Evolutionary conservation across 2,113 vertebrate species (phyloP).

Genomic region (Boulengeromyrus knoepffleri): DNA sequence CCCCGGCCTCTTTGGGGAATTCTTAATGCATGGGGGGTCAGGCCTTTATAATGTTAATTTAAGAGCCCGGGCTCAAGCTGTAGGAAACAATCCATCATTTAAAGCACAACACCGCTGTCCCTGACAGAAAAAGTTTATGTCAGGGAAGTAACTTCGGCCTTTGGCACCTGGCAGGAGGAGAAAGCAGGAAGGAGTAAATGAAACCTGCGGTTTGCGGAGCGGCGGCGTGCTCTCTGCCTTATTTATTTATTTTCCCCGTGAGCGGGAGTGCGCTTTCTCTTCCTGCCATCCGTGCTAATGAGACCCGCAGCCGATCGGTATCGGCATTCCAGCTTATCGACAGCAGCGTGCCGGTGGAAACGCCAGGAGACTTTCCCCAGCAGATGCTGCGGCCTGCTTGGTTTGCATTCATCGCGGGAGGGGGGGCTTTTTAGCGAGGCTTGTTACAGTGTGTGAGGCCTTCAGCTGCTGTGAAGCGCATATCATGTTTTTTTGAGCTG

Average conservation of each 20-base stretch:
- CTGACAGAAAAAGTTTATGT: slow-evolving; percentile 59
- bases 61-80: slow-evolving; percentile 46
- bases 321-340: slow-evolving; percentile 18
- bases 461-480: not conserved
- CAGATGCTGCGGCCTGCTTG: not conserved
- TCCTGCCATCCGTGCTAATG: slow-evolving; percentile 21
- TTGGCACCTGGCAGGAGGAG: slow-evolving; percentile 41
- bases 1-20: slow-evolving; percentile 59
- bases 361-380: not conserved
- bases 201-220: slow-evolving; percentile 27
- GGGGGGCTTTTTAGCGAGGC: not conserved
- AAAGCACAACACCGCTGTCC: slow-evolving; percentile 58
- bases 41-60: slow-evolving; percentile 78
- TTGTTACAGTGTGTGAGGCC: not conserved
- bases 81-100: slow-evolving; percentile 69
- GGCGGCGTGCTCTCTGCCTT: slow-evolving; percentile 3
- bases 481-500: not conserved
- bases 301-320: slow-evolving; percentile 24
- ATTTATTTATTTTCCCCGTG: not conserved
- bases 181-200: slow-evolving; percentile 41
- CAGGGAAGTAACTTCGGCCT: slow-evolving; percentile 51
- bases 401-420: not conserved
- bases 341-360: not conserved
- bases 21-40: slow-evolving; percentile 65
- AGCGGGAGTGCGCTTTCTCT: not conserved